phyloP scores from a whole-genome alignment of 2,113 vertebrate genomes.

The Lophius piscatorius region DNA sequence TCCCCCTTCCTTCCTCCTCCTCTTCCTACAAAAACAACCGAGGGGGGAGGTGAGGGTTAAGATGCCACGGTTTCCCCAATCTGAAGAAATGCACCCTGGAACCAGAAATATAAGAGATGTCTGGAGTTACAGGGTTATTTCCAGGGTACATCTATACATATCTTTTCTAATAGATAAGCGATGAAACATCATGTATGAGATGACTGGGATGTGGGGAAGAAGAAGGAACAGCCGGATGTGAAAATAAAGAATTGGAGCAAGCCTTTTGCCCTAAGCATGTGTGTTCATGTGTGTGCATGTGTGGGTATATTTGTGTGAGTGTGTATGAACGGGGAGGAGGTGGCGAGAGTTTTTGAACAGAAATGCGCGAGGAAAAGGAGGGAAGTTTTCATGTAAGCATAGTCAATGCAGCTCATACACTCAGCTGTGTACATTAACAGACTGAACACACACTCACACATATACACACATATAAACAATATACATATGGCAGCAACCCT shows the following conservation, averaged over 20 bases:
- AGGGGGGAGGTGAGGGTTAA: background rate
- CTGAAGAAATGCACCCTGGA: conserved; percentile 11
- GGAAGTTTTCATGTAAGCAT: conserved; percentile 23
- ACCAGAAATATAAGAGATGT: conserved; percentile 13
- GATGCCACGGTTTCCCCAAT: conserved; percentile 34
- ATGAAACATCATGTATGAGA: background rate
- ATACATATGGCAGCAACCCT: conserved; percentile 45
- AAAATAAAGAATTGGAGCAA: conserved; percentile 51
- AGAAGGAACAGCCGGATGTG: conserved; percentile 49
- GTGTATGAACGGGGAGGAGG: background rate
- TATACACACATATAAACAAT: conserved; percentile 32
- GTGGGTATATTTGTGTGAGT: conserved; percentile 6
- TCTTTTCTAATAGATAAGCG: conserved; percentile 27
- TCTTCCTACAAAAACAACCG: conserved; percentile 16
- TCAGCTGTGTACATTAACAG: conserved; percentile 19
- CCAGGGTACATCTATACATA: conserved; percentile 22
- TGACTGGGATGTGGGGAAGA: background rate
- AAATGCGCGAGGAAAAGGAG: conserved; percentile 16
- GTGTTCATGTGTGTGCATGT: conserved; percentile 10
- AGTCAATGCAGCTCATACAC: background rate
- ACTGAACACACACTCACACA: conserved; percentile 14
- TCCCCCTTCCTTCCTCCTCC: background rate
- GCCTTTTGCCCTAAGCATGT: conserved; percentile 38
- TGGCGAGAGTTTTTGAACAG: conserved; percentile 8
- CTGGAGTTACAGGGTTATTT: conserved; percentile 27